Base-by-base conservation (phyloP, 2,888 invertebrate genomes). In the Cosmopolites sordidus region DNA sequence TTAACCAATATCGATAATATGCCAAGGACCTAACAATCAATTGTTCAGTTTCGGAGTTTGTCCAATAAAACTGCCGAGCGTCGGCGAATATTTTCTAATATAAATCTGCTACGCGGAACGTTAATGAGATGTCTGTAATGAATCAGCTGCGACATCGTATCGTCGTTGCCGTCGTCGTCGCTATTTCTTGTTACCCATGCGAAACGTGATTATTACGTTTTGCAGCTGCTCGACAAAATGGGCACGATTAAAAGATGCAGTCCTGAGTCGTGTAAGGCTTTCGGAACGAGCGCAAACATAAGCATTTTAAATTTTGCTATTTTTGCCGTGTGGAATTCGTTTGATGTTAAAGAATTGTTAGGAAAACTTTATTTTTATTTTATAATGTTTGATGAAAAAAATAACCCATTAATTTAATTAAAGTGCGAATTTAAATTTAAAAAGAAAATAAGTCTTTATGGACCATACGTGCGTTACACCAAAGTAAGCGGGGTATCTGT, bases 131-230 rank as follows among this genome's bases (percentile, higher is more conserved):
- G 37, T 11, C 14, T 3, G 37, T 37, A 37, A 37, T 37, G 37
- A 37, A 37, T 37, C 37, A 37, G 14, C 37, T 37, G 37, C 37
- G 37, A 37, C 37, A 37, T 5, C 22, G 22, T 22, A 22, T 22
- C 22, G 22, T n/a, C 37, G 33, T 39, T 33, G 17, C n/a, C 18
- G 45, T n/a, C 37, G 33, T 39, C 45, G 17, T 16, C 18, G 45
- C 33, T 16, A 45, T 42, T 40, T 49, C 43, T 49, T 43, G 49
- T 49, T 49, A 49, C 43, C 51, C 39, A 30, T 17, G 41, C 45
- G 44, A 39, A 51, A 51, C 51, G 51, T 51, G 51, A 51, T 51
- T 51, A 51, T 51, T 44, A 43, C 44, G 33, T 30, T 38, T 40
- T 45, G 44, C 51, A 51, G 45, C 44, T 41, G 43, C 45, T 51